phyloP scores from a whole-genome alignment of 1,140 invertebrate genomes.

The Spodoptera frugiperda region DNA sequence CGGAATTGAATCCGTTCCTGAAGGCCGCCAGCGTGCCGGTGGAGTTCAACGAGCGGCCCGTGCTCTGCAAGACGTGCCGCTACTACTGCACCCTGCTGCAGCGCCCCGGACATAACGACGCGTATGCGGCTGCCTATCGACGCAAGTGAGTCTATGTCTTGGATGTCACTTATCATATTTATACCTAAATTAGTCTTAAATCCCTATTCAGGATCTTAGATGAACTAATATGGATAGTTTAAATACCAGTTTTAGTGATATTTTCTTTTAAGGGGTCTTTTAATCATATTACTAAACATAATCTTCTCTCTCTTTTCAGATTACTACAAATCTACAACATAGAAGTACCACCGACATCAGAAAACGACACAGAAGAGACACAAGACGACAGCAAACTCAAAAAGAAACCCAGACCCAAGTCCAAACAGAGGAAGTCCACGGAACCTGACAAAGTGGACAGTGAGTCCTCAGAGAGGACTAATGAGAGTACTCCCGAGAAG shows the following conservation, averaged over 20 bases:
- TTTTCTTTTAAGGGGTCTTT: too few species aligned
- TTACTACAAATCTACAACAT: conserved; percentile 90
- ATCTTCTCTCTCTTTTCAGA: conserved; percentile 76
- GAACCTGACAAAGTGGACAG: conserved; percentile 76
- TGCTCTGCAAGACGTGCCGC: conserved; percentile 93
- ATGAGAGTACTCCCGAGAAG: conserved; percentile 74
- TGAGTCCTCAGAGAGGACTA: conserved; percentile 74
- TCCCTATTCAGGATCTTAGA: too few species aligned
- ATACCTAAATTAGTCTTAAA: too few species aligned
- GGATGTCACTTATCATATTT: too few species aligned
- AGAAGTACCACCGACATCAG: conserved; percentile 86
- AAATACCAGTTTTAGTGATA: background rate
- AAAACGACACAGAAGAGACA: conserved; percentile 79
- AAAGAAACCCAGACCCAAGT: conserved; percentile 84
- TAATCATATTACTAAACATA: background rate
- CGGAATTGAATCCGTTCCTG: conserved; percentile 89
- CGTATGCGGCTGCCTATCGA: conserved; percentile 89
- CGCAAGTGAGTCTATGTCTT: conserved; percentile 86
- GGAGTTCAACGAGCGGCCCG: conserved; percentile 83
- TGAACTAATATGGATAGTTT: too few species aligned
- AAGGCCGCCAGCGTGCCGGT: conserved; percentile 89
- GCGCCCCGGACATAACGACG: conserved; percentile 88
- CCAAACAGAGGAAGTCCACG: conserved; percentile 83
- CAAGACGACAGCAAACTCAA: conserved; percentile 74
- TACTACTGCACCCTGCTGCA: conserved; percentile 91